A percentile compares a stretch with the other conserved stretches of the same genome.
Conservation (phyloP, 2,113 vertebrate species). For the Echinops telfairi region DNA sequence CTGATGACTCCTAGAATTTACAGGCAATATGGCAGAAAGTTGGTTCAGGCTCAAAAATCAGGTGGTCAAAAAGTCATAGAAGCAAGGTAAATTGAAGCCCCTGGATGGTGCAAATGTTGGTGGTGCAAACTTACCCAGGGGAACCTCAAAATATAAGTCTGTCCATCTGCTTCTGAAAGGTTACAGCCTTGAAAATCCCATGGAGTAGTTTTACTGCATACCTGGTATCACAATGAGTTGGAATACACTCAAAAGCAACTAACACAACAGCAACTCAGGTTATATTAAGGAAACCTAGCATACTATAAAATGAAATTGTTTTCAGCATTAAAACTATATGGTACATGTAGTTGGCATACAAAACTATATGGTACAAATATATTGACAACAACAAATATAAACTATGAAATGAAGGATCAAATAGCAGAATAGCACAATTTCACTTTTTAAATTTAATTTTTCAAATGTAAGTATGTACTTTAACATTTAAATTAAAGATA, state of each 20-base stretch:
- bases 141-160: background rate
- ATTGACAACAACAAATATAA: background rate
- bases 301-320: no score
- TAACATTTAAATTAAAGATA: background rate
- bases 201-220: background rate
- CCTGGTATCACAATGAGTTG: background rate
- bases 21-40: no score
- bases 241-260: background rate
- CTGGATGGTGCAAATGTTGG: background rate
- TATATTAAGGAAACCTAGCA: background rate
- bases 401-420: background rate
- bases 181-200: background rate
- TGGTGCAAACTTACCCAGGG: background rate
- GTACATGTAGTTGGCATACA: no score
- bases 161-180: background rate
- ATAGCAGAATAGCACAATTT: background rate
- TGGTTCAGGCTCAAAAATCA: no score
- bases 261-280: background rate
- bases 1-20: no score
- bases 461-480: no score
- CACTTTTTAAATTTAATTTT: background rate
- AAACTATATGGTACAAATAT: background rate
- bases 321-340: no score
- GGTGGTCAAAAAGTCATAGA: no score
- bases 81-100: background rate